Percentiles rank a stretch among this genome's conserved stretches.
These are phyloP conservation scores for Pardosa pseudoannulata DNA, from an alignment of 2,888 invertebrate genomes.

Conservation along the genomic window DNA sequence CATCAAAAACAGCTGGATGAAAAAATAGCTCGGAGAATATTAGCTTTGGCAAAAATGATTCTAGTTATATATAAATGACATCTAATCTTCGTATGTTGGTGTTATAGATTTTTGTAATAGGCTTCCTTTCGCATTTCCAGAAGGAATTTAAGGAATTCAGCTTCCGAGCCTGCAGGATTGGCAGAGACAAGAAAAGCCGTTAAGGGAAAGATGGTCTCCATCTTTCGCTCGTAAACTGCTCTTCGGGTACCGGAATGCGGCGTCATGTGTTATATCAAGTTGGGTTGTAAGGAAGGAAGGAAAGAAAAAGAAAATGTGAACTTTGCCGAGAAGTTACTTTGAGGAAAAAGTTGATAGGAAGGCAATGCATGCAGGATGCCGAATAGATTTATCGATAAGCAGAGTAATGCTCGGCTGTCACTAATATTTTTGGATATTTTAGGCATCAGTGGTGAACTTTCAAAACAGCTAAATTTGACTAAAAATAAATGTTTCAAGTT, in stretches of 20 bases:
- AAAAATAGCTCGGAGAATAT: no score
- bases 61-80: not conserved
- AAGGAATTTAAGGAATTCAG: not conserved
- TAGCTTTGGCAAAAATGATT: no score
- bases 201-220: not conserved
- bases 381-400: no score
- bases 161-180: not conserved
- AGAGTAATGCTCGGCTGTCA: no score
- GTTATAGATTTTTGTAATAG: slow-evolving; percentile 4
- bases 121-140: not conserved
- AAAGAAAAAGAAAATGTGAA: slow-evolving; percentile 2
- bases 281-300: not conserved
- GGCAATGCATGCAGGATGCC: no score
- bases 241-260: not conserved
- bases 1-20: no score
- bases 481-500: no score
- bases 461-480: no score
- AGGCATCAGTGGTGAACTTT: no score
- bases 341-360: no score
- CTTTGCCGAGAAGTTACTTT: not conserved
- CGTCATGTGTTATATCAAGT: slow-evolving; percentile 1
- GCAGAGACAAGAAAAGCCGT: slow-evolving; percentile 1
- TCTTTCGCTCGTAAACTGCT: not conserved
- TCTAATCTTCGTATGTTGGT: not conserved
- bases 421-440: no score